Percentiles rank a stretch among this genome's conserved stretches.
Evolutionary conservation across 1,140 invertebrate species (phyloP).

Genomic region (Trichonephila clavata): DNA sequence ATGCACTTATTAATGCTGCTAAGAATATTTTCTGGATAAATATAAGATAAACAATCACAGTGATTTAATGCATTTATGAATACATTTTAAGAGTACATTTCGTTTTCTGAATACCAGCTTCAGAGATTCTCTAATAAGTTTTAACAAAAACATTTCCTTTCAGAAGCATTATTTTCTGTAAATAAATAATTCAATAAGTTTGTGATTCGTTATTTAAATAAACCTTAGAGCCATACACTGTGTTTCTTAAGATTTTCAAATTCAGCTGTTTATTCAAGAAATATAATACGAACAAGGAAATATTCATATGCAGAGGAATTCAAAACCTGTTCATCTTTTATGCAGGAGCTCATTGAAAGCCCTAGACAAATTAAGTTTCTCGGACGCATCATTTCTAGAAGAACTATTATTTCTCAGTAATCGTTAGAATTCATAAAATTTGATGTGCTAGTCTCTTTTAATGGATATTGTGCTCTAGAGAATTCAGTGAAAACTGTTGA

Average conservation of each 20-base stretch:
- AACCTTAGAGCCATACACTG: too few species aligned
- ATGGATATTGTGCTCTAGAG: not conserved
- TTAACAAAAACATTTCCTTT: too few species aligned
- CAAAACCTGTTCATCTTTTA: conserved; percentile 16
- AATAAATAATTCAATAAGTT: too few species aligned
- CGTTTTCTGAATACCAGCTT: too few species aligned
- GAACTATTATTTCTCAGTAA: not conserved
- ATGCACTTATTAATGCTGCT: too few species aligned
- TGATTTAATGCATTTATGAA: too few species aligned
- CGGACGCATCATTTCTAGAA: not conserved
- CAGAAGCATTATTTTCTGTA: too few species aligned
- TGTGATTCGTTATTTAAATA: too few species aligned
- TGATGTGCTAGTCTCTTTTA: not conserved
- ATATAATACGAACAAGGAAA: conserved; percentile 13
- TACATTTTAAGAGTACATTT: too few species aligned
- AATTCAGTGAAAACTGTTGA: not conserved
- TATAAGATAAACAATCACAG: too few species aligned
- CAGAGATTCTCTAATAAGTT: too few species aligned
- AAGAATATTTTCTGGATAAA: too few species aligned
- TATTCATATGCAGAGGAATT: conserved; percentile 25
- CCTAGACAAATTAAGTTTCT: not conserved
- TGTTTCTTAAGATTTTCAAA: not conserved
- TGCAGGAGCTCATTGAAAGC: conserved; percentile 4
- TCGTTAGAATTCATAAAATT: not conserved
- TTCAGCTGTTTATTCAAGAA: not conserved